Evolutionary conservation across 2,797 vertebrate genomes (phyloP), one percentile per base, ranked within the genome.

Genomic region (Coregonus ussuriensis): DNA sequence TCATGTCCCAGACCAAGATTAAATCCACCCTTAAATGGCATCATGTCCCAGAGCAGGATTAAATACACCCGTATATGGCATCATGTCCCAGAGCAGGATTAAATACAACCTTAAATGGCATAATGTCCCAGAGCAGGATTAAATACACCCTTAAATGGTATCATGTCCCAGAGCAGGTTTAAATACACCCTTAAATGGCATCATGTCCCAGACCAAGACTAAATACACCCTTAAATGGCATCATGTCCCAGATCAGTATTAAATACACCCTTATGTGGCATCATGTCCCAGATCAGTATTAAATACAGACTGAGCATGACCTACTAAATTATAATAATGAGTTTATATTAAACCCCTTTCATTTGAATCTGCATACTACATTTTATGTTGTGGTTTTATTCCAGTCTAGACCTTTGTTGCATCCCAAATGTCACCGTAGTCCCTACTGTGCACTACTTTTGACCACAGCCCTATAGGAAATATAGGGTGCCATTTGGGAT

Each of bases 331-430:
- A 3, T 77, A 87, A 87, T 88, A 77, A 81, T 79, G 71, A 59
- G 47, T 88, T 86, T 63, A 63, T 7, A 63, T 29, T 63, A 29
- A 75, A 85, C 59, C 25, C 35, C 53, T 75, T 59, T 83, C 29
- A 87, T 89, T 90, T 83, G 69, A 83, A 85, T 87, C 73, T 77
- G 71, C 72, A 80, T 81, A 75, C 76, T 67, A 41, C 33, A 80
- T 78, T 78, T 79, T 83, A 80, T 82, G 87, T 88, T 4, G 84
- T 74, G 25, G 81, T 68, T 41, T 37, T 4, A 21, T 47, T 68
- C 66, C 66, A 11, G n/a, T 25, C 59, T 13, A 63, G 21, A 29
- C 21, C 7, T 63, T 25, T 71, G 76, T 79, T 37, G 14, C 6
- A n/a, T 16, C 3, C 59, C 59, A 25, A 63, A 67, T 16, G 29